A percentile compares a stretch with the other conserved stretches of the same genome.
Conservation (phyloP, 92 coral and sea anemone species). For the Porites lobata region DNA sequence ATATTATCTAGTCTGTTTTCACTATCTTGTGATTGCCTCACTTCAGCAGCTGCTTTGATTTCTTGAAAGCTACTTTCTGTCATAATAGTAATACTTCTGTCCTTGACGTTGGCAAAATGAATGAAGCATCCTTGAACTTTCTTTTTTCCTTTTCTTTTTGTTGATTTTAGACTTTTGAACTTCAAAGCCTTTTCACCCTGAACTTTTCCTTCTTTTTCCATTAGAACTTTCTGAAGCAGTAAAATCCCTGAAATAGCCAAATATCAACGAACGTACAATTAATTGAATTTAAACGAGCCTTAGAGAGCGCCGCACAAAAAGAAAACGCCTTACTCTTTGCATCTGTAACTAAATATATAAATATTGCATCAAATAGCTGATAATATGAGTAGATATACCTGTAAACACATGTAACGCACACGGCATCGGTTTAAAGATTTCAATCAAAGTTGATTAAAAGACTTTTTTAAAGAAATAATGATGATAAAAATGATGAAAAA, state of each 20-base stretch:
- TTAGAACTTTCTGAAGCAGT: not conserved
- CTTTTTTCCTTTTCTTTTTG: not conserved
- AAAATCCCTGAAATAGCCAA: not conserved
- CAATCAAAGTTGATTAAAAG: too few species aligned
- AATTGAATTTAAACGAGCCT: too few species aligned
- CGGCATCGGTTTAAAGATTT: too few species aligned
- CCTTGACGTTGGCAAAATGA: slow-evolving; percentile 13
- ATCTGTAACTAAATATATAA: too few species aligned
- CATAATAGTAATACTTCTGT: not conserved
- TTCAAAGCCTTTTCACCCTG: slow-evolving; percentile 11
- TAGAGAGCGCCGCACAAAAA: too few species aligned
- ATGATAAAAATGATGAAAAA: too few species aligned
- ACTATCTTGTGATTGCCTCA: slow-evolving; percentile 12
- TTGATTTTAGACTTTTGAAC: not conserved
- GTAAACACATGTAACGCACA: too few species aligned
- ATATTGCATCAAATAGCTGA: too few species aligned
- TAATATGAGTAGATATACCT: too few species aligned
- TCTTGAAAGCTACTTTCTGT: not conserved
- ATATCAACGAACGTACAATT: slow-evolving; percentile 2
- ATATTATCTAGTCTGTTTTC: too few species aligned
- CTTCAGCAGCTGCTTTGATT: slow-evolving; percentile 15
- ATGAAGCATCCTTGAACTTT: not conserved
- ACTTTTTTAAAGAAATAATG: too few species aligned
- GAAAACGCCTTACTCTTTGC: too few species aligned
- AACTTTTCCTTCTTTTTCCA: not conserved